Evolutionary conservation across 37 sponge, comb jelly and placozoan genomes (phyloP), one percentile per base, ranked within the genome.

Genomic region (Ephydatia muelleri): DNA sequence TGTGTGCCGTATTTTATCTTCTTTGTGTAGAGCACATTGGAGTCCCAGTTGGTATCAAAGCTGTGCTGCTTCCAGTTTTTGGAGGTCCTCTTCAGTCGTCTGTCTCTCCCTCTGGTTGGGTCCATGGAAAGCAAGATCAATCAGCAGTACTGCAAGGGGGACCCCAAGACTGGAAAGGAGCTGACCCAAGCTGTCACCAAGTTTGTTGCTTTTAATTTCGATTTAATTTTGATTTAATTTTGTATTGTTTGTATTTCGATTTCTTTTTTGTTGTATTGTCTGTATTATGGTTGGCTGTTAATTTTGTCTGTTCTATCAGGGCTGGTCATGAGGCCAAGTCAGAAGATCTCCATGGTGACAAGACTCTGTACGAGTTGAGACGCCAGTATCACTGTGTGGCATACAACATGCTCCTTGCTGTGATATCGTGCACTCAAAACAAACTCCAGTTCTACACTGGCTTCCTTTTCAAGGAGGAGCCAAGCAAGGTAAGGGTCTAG

Each of bases 381-480:
- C 85, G 94, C 6, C 89, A 87, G 85, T 97, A 91, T 84, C 93
- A 93, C 84, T 93, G 87, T 39, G 85, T 81, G 19, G 97, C 98
- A 0, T 95, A 95, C 86, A 93, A 91, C 77, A 77, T 85, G 34
- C 81, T 97, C 67, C 83, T 88, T 64, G 87, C 98, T 30, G 81
- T 97, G 72, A 95, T 97, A 67, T 73, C 81, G 26, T 97, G 96
- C 81, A 97, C 98, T 4, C 98, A 97, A 86, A 93, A 38, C 43
- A 86, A 97, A 72, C 36, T 85, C 57, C 79, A 95, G 79, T 97
- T 97, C 81, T 97, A 95, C 79, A 81, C 65, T 64, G 90, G 74
- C 30, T 97, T 97, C 88, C 88, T 97, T 43, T 97, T 97, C 94
- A 97, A 91, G 47, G 98, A 97, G 72, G 92, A 97, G 66, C 16